Conservation (phyloP, 2,113 vertebrate genomes). For the Porphyrio hochstetteri region DNA sequence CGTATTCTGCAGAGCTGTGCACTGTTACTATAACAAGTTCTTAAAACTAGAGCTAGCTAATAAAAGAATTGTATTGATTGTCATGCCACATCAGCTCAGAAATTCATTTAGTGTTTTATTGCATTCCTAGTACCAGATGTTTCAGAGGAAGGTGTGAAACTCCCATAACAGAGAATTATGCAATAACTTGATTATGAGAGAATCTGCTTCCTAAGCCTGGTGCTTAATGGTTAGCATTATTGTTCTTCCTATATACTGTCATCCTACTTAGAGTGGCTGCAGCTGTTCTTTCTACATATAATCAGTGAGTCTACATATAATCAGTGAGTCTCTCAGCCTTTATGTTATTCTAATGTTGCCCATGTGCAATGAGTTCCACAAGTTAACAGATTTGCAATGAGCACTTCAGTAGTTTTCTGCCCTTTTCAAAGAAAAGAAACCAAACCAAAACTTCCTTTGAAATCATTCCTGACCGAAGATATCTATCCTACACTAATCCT, state of each 20-base stretch:
- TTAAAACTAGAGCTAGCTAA: constrained; percentile 41
- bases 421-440: neutral
- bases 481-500: neutral
- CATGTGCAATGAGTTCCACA: neutral
- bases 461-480: neutral
- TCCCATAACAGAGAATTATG: constrained; percentile 64
- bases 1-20: neutral
- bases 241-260: neutral
- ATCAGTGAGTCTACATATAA: neutral
- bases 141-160: constrained; percentile 58
- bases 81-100: constrained; percentile 45
- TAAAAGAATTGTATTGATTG: constrained; percentile 59
- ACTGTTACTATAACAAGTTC: constrained; percentile 36
- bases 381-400: neutral
- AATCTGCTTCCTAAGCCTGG: constrained; percentile 5
- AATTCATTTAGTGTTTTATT: constrained; percentile 66
- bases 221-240: neutral
- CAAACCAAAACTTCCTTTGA: neutral
- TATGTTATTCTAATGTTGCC: neutral
- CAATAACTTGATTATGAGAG: constrained; percentile 56
- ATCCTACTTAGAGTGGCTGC: neutral
- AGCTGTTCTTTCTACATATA: neutral
- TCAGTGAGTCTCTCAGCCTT: neutral
- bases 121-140: constrained; percentile 22
- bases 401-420: neutral